Base-by-base conservation (phyloP, 2,888 invertebrate species). In the Noctua comes region DNA sequence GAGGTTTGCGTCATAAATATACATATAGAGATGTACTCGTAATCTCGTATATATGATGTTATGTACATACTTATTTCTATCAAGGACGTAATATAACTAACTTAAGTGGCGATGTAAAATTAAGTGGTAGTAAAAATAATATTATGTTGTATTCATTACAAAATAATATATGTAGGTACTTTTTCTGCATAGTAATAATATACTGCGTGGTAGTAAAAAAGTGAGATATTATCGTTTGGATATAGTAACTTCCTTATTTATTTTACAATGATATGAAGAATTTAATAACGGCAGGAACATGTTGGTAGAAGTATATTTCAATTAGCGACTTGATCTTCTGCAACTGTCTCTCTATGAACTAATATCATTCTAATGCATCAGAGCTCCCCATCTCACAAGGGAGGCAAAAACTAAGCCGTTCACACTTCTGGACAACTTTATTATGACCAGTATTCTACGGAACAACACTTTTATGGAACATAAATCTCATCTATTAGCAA, bases 391-490 rank as follows among this genome's bases (percentile, higher is more conserved):
- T 69, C 66, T 76, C 40, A 69, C 68, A 36, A 65, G 54, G 65
- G n/a, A 73, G n/a, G 66, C 66, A 81, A 82, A 87, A 83, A 86
- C 79, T 68, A 59, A 48, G 40, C 31, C 0, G 62, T 66, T 65
- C 54, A 64, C 68, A 77, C 65, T 70, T 68, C 40, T 70, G 27
- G 40, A 76, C 73, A 75, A 75, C 74, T 80, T 80, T 57, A 80
- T 86, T 82, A 72, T 70, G 68, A 72, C 51, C 43, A 59, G 74
- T 68, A 43, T 54, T 31, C 8, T 43, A n/a, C 57, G 13, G 6
- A 27, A 11, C 18, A 40, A 57, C 31, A 46, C 21, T 13, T 31
- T 31, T 59, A 48, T 43, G 27, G 43, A 21, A 64, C 27, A 59
- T 71, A 74, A 71, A 62, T 68, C n/a, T 16, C 21, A 62, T 68